Evolutionary conservation across 2,888 invertebrate genomes (phyloP).

Genomic region (Parnassius mnemosyne): DNA sequence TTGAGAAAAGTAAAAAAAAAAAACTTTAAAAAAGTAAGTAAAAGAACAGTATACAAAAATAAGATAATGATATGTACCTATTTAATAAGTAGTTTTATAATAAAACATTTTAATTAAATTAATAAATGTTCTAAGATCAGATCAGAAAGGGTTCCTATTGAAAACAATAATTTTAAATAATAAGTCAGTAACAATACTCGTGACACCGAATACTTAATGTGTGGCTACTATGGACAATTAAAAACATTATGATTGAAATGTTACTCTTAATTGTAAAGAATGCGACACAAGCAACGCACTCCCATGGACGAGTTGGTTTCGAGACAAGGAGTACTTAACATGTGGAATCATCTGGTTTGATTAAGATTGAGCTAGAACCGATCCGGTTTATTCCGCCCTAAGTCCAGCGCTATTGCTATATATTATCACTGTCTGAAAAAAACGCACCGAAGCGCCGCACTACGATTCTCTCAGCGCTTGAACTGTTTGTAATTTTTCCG

Average conservation of each 20-base stretch:
- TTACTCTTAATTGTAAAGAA: slow-evolving; percentile 63
- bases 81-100: too few species aligned
- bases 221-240: slow-evolving; percentile 27
- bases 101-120: too few species aligned
- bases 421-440: slow-evolving; percentile 40
- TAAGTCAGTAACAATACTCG: slow-evolving; percentile 12
- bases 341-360: slow-evolving; percentile 45
- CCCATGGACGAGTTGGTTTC: slow-evolving; percentile 40
- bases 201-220: slow-evolving; percentile 20
- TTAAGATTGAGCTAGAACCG: slow-evolving; percentile 48
- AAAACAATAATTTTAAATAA: background rate
- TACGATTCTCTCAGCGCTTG: slow-evolving; percentile 1
- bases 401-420: slow-evolving; percentile 32
- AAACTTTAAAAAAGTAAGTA: too few species aligned
- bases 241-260: slow-evolving; percentile 40
- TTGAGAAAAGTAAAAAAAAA: too few species aligned
- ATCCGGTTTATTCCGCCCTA: slow-evolving; percentile 60
- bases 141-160: too few species aligned
- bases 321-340: slow-evolving; percentile 34
- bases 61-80: too few species aligned
- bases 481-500: slow-evolving; percentile 8
- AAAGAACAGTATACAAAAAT: too few species aligned
- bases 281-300: slow-evolving; percentile 46
- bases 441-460: slow-evolving; percentile 12
- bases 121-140: too few species aligned